phyloP scores from a whole-genome alignment of 2,888 invertebrate genomes.

The Stomorhina lunata region DNA sequence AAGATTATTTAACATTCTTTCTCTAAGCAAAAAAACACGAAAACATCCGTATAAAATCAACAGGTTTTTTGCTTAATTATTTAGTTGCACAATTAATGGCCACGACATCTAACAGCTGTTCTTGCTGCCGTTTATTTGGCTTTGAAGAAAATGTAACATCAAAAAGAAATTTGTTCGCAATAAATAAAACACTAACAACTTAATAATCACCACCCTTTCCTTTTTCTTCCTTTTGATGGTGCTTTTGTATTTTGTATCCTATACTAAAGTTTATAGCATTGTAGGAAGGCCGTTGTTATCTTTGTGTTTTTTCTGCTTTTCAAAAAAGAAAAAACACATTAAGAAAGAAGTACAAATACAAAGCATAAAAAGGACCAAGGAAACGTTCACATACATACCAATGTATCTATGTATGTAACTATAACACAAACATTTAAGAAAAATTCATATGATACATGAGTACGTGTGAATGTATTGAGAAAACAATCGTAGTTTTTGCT shows the following conservation, averaged over 20 bases:
- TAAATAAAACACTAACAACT: conserved; percentile 26
- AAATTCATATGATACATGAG: not conserved
- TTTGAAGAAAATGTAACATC: conserved; percentile 15
- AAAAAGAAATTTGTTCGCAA: conserved; percentile 12
- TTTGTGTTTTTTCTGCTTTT: too few species aligned
- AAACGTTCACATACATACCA: not conserved
- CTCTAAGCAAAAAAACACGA: not conserved
- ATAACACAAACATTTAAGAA: not conserved
- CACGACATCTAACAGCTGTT: conserved; percentile 36
- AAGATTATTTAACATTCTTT: not conserved
- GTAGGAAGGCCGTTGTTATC: conserved; percentile 1
- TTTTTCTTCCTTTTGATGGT: not conserved
- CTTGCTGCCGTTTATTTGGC: conserved; percentile 27
- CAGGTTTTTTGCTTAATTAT: conserved; percentile 52
- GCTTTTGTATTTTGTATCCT: not conserved
- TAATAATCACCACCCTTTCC: conserved; percentile 9
- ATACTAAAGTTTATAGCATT: not conserved
- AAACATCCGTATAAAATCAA: conserved; percentile 41
- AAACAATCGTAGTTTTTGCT: conserved; percentile 29
- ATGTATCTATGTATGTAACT: not conserved
- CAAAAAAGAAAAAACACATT: not conserved
- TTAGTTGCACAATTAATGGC: conserved; percentile 45
- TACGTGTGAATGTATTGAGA: conserved; percentile 2
- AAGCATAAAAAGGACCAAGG: not conserved
- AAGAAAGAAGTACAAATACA: not conserved